phyloP scores from a whole-genome alignment of 1,140 invertebrate genomes.

The Drosophila suzukii region DNA sequence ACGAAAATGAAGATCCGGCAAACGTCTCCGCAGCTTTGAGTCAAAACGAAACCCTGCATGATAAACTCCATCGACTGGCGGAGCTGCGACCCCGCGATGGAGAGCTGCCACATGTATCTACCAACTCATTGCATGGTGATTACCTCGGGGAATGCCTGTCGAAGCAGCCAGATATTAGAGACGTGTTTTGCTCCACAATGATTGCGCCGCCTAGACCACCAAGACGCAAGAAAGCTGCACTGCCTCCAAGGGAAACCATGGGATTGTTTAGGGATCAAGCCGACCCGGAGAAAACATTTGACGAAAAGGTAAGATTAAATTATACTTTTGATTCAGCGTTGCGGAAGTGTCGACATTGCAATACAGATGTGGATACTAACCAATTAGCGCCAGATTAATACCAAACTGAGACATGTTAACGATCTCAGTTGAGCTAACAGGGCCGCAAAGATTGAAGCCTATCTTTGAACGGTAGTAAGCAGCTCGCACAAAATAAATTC shows the following conservation, averaged over 20 bases:
- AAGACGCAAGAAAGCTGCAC: slow-evolving; percentile 11
- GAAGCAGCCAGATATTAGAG: slow-evolving; percentile 58
- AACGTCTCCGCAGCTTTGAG: neutral
- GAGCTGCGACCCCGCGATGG: slow-evolving; percentile 43
- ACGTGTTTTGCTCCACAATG: slow-evolving; percentile 76
- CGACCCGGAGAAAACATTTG: slow-evolving; percentile 66
- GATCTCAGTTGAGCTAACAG: slow-evolving; percentile 72
- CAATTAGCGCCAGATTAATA: slow-evolving; percentile 54
- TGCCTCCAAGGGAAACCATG: slow-evolving; percentile 22
- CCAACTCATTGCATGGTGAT: slow-evolving; percentile 18
- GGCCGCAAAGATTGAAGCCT: slow-evolving; percentile 75
- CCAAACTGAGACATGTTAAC: slow-evolving; percentile 46
- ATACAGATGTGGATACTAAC: neutral
- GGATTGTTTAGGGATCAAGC: slow-evolving; percentile 51
- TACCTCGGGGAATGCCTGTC: slow-evolving; percentile 12
- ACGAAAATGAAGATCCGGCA: slow-evolving; percentile 9
- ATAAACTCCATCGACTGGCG: slow-evolving; percentile 57
- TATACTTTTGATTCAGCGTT: slow-evolving; percentile 11
- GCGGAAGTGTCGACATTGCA: neutral
- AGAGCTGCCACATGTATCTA: slow-evolving; percentile 37
- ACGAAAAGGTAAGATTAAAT: slow-evolving; percentile 50
- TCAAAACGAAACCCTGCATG: slow-evolving; percentile 38
- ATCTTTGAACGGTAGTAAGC: slow-evolving; percentile 79
- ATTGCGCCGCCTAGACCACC: slow-evolving; percentile 5
- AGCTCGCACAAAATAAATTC: slow-evolving; percentile 48